phyloP scores from a whole-genome alignment of 1,140 invertebrate species.

The Pectinophora gossypiella region DNA sequence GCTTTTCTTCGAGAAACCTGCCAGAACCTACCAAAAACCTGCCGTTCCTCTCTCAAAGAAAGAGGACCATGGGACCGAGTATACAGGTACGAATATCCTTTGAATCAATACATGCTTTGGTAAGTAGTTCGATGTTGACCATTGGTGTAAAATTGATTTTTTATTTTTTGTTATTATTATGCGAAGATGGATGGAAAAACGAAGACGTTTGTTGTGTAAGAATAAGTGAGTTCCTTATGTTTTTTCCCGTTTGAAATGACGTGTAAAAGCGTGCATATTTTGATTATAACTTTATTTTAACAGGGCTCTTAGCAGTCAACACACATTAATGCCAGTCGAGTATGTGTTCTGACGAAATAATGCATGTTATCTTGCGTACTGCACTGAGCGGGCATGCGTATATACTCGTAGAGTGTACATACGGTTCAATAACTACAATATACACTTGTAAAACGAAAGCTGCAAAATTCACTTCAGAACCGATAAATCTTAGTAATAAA shows the following conservation, averaged over 20 bases:
- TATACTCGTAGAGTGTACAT: conserved; percentile 13
- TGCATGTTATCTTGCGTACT: conserved; percentile 62
- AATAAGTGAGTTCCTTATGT: conserved; percentile 72
- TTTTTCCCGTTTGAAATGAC: conserved; percentile 56
- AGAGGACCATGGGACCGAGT: conserved; percentile 87
- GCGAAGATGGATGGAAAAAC: conserved; percentile 73
- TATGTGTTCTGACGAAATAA: conserved; percentile 68
- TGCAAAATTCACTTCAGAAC: not conserved
- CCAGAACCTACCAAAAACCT: conserved; percentile 85
- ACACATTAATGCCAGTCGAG: conserved; percentile 75
- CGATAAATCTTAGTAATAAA: not conserved
- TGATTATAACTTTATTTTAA: conserved; percentile 68
- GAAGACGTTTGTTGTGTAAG: conserved; percentile 68
- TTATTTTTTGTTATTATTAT: conserved; percentile 70
- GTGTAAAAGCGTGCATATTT: conserved; percentile 59
- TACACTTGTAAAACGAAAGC: not conserved
- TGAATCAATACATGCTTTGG: conserved; percentile 33
- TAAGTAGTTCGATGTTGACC: conserved; percentile 52
- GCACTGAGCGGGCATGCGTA: conserved; percentile 65
- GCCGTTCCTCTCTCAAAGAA: conserved; percentile 81
- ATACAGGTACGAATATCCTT: conserved; percentile 75
- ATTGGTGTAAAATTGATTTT: conserved; percentile 52
- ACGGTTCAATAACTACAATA: conserved; percentile 1
- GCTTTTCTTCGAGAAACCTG: conserved; percentile 98
- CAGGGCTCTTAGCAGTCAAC: conserved; percentile 75